Base-by-base conservation (phyloP, 2,888 invertebrate species). In the Candidula unifasciata region DNA sequence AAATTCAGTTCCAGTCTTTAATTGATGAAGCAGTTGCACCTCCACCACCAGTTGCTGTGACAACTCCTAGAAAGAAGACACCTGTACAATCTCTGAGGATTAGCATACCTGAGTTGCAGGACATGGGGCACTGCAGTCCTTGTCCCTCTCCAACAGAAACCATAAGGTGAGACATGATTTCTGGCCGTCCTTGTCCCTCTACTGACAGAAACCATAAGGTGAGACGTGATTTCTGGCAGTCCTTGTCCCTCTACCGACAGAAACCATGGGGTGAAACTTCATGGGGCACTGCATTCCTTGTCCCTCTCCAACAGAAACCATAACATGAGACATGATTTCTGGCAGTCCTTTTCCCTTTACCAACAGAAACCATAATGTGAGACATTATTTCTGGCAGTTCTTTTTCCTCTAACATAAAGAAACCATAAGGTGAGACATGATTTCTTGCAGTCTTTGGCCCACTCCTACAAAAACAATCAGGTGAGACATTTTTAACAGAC, bases 1-100 rank as follows among this genome's bases (percentile, higher is more conserved):
- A 97, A 90, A 96, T 99, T 92, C 96, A 96, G 94, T 99, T 99
- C 95, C 97, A 97, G 94, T 98, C 97, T 85, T 95, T 98, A 93
- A 96, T 98, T 89, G 96, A 97, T 93, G 96, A 92, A 73, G 87
- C 84, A 13, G 88, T 88, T 44, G 85, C 86, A n/a, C 86, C 88
- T 10, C 90, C 90, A 6, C 89, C 88, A 16, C 89, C 90, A 71
- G 83, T 80, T 27, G 76, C 83, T 8, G 86, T 79, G 24, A 89
- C 87, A 52, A 86, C 88, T 27, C 89, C 89, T 44, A 90, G 89
- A 87, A 90, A 89, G 80, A 95, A 94, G 88, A 85, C 89, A 52
- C 95, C 96, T 30, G 94, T 96, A 91, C 96, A 96, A 57, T 96
- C 96, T 57, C 95, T 97, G 79, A 95, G 96, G 88, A 97, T 97